These are phyloP conservation scores for Anthrax anthrax DNA, from an alignment of 2,888 invertebrate species.

Conservation along the genomic window DNA sequence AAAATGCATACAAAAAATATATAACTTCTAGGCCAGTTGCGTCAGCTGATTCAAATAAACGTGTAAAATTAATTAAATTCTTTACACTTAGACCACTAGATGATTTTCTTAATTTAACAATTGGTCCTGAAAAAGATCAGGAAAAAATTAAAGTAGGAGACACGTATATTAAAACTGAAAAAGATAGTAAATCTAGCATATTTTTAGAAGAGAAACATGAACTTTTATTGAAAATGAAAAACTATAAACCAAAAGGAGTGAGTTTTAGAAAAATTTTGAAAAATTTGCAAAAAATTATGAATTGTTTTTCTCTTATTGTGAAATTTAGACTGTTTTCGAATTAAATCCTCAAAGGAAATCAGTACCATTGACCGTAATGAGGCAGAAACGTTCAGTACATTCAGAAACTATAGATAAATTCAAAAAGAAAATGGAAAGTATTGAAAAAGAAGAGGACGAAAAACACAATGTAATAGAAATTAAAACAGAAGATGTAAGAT, in stretches of 20 bases:
- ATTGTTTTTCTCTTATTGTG: slow-evolving; percentile 16
- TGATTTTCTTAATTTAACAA: slow-evolving; percentile 23
- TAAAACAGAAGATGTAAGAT: background rate
- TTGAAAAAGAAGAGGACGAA: slow-evolving; percentile 22
- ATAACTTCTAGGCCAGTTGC: slow-evolving; percentile 74
- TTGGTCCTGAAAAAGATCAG: slow-evolving; percentile 34
- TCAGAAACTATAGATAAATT: slow-evolving; percentile 38
- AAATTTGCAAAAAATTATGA: no score
- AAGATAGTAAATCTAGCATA: slow-evolving; percentile 12
- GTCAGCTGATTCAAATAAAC: slow-evolving; percentile 73
- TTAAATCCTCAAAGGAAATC: slow-evolving; percentile 69
- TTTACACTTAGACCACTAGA: slow-evolving; percentile 36
- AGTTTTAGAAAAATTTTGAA: slow-evolving; percentile 10
- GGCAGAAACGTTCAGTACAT: slow-evolving; percentile 65
- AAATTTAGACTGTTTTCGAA: slow-evolving; percentile 81
- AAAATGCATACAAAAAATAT: slow-evolving; percentile 87
- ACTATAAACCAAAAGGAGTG: slow-evolving; percentile 29
- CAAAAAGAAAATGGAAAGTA: slow-evolving; percentile 26
- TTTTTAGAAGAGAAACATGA: slow-evolving; percentile 27
- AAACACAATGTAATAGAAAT: slow-evolving; percentile 7
- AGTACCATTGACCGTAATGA: slow-evolving; percentile 70
- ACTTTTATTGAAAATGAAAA: slow-evolving; percentile 27
- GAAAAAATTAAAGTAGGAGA: slow-evolving; percentile 27
- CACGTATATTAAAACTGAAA: slow-evolving; percentile 8
- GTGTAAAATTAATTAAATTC: slow-evolving; percentile 68